These are phyloP conservation scores for Catostylus mosaicus DNA, from an alignment of 30 jellyfish, hydroid and myxozoan genomes.

Conservation along the genomic window DNA sequence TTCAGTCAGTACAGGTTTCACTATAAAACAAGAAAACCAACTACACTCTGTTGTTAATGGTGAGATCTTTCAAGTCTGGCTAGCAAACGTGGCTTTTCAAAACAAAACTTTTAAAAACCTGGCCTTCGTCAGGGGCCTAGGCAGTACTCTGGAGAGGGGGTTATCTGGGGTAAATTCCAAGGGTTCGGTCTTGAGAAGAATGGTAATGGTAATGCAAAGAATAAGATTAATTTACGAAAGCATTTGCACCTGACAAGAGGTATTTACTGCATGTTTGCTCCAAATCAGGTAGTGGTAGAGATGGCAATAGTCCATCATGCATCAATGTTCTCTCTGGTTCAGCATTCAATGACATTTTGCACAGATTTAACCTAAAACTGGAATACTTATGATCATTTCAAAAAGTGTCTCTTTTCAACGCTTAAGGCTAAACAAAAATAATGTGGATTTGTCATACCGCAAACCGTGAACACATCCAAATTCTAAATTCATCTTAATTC, in stretches of 20 bases:
- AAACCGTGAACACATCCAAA: too few relatives aligned
- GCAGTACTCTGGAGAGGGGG: background rate
- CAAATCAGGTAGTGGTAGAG: slow-evolving; percentile 76
- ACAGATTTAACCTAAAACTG: too few relatives aligned
- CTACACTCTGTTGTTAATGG: background rate
- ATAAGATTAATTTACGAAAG: background rate
- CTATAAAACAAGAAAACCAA: slow-evolving; percentile 28
- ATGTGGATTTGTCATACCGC: too few relatives aligned
- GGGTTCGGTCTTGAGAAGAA: background rate
- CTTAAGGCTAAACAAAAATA: too few relatives aligned
- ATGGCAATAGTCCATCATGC: slow-evolving; percentile 40
- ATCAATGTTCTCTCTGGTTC: slow-evolving; percentile 12
- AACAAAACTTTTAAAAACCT: background rate
- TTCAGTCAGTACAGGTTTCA: slow-evolving; percentile 75
- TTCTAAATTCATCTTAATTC: too few relatives aligned
- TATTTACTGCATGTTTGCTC: slow-evolving; percentile 69
- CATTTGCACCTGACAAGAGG: slow-evolving; percentile 67
- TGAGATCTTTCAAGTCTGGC: background rate
- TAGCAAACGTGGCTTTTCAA: background rate
- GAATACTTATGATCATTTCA: too few relatives aligned
- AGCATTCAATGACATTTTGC: slow-evolving; percentile 15
- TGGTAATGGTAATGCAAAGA: background rate
- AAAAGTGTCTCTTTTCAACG: too few relatives aligned
- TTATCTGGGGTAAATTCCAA: background rate
- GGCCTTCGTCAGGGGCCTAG: background rate